Conservation (phyloP, 1,140 invertebrate genomes). For the Theocolax elegans region DNA sequence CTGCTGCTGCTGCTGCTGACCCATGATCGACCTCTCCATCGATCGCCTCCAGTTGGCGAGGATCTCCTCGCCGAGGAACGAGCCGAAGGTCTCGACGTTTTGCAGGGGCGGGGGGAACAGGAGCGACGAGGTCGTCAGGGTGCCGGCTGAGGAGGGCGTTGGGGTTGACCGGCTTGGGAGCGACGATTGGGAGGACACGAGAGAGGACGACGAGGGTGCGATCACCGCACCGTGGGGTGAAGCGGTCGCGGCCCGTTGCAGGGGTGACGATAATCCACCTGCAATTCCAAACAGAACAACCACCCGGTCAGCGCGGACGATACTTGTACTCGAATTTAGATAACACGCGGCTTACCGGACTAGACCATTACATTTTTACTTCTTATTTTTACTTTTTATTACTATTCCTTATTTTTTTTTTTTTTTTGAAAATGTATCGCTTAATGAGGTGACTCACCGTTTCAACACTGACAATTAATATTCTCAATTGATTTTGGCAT, state of each 20-base stretch:
- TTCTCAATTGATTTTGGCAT: too few relatives aligned
- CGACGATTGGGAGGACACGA: slow-evolving; percentile 63
- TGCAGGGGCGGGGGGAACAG: slow-evolving; percentile 72
- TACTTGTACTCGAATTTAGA: too few relatives aligned
- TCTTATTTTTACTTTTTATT: too few relatives aligned
- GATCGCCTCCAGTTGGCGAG: slow-evolving; percentile 81
- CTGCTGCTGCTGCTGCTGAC: slow-evolving; percentile 63
- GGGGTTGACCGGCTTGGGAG: slow-evolving; percentile 64
- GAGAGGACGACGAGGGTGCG: slow-evolving; percentile 60
- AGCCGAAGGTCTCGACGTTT: slow-evolving; percentile 78
- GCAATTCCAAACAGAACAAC: slow-evolving; percentile 64
- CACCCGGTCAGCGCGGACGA: slow-evolving; percentile 59
- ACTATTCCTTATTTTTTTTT: too few relatives aligned
- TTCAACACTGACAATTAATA: too few relatives aligned
- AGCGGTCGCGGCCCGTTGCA: slow-evolving; percentile 66
- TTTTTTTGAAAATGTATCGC: too few relatives aligned
- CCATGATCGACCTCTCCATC: slow-evolving; percentile 74
- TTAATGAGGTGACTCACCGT: too few relatives aligned
- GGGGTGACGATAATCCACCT: slow-evolving; percentile 68
- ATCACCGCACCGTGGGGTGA: slow-evolving; percentile 62
- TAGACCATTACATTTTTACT: too few relatives aligned
- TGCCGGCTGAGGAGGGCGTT: slow-evolving; percentile 66
- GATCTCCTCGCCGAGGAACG: slow-evolving; percentile 80
- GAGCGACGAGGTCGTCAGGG: slow-evolving; percentile 66
- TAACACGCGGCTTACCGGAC: too few relatives aligned